phyloP scores from a whole-genome alignment of 2,888 invertebrate genomes.

The Heliconius ismenius region DNA sequence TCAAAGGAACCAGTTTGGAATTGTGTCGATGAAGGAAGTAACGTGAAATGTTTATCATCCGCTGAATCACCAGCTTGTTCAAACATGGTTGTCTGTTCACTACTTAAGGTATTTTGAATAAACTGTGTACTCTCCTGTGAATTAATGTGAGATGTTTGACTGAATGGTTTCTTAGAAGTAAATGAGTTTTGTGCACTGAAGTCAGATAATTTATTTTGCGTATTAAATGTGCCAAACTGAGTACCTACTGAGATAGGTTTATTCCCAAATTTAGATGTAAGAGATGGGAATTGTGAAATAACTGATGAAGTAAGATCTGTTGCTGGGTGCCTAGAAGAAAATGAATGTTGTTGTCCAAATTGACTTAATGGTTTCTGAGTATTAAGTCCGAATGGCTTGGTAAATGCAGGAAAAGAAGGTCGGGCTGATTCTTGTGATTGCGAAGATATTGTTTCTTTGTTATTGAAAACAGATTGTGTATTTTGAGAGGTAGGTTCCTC shows the following conservation, averaged over 20 bases:
- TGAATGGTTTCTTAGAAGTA: slow-evolving; percentile 2
- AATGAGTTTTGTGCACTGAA: not conserved
- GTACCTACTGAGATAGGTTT: not conserved
- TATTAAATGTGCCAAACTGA: not conserved
- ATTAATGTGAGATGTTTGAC: not conserved
- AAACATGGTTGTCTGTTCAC: not conserved
- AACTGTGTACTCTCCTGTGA: not conserved
- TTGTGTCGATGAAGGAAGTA: not conserved
- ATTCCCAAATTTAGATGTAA: slow-evolving; percentile 4
- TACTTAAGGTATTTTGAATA: not conserved
- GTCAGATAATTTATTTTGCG: not conserved
- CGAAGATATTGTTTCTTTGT: not conserved
- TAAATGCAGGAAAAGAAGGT: not conserved
- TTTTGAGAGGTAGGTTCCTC: not conserved
- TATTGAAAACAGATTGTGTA: not conserved
- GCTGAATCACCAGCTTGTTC: not conserved
- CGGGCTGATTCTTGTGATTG: not conserved
- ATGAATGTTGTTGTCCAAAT: slow-evolving; percentile 11
- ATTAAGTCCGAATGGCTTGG: not conserved
- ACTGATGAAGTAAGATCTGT: not conserved
- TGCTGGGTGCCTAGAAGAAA: not conserved
- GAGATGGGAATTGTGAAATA: not conserved
- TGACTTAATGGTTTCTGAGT: not conserved
- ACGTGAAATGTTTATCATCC: slow-evolving; percentile 10
- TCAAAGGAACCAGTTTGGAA: slow-evolving; percentile 9